These are phyloP conservation scores for Dicerorhinus sumatrensis DNA, from an alignment of 2,113 vertebrate species.

Conservation along the genomic window DNA sequence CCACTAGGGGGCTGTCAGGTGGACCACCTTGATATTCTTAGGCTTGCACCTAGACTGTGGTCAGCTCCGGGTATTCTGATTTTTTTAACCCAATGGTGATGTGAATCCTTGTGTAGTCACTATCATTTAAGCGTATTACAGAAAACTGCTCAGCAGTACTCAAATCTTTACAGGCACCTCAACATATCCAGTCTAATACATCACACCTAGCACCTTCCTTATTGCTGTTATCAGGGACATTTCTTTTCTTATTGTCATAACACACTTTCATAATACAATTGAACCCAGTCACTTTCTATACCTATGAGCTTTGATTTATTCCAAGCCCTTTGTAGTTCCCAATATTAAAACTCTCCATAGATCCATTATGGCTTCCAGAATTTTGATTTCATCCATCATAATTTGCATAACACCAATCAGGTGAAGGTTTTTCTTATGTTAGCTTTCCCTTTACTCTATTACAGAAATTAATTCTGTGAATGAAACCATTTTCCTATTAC, in stretches of 20 bases:
- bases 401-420: background rate
- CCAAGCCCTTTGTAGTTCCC: background rate
- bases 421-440: background rate
- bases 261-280: no score
- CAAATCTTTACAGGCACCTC: background rate
- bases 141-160: background rate
- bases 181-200: background rate
- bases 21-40: background rate
- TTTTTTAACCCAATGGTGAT: background rate
- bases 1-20: fast-evolving
- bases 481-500: background rate
- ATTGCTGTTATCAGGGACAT: background rate
- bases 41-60: background rate
- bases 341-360: background rate
- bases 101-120: background rate
- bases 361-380: background rate
- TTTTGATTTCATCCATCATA: background rate
- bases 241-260: background rate
- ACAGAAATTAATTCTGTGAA: background rate
- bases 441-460: background rate
- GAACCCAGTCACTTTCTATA: background rate
- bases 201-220: background rate
- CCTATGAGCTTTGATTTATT: background rate
- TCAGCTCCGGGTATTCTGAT: no score
- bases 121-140: no score